Evolutionary conservation across 2,888 invertebrate genomes (phyloP).

Genomic region (Perdita meconis): DNA sequence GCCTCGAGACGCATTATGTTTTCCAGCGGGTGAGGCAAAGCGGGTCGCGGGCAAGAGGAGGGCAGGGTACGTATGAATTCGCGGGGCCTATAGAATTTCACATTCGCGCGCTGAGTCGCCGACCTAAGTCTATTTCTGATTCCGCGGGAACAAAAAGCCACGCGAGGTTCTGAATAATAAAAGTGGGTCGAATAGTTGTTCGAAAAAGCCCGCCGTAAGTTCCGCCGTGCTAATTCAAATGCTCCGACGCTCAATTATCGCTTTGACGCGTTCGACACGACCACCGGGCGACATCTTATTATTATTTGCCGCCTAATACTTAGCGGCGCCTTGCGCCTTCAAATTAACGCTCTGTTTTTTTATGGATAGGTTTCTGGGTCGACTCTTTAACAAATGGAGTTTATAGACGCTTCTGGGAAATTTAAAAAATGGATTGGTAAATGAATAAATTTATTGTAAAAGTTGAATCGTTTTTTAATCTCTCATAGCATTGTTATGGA

Average conservation of each 20-base stretch:
- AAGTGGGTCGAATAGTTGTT: slow-evolving; percentile 56
- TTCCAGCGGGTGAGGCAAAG: not conserved
- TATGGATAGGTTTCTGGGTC: too few relatives aligned
- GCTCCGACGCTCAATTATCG: slow-evolving; percentile 40
- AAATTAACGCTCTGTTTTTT: not conserved
- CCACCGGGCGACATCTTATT: slow-evolving; percentile 17
- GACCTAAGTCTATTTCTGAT: slow-evolving; percentile 49
- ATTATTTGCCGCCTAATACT: slow-evolving; percentile 8
- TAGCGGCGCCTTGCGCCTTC: not conserved
- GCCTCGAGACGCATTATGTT: slow-evolving; percentile 7
- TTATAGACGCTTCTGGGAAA: too few relatives aligned
- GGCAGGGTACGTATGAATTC: slow-evolving; percentile 51
- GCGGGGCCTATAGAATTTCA: slow-evolving; percentile 34
- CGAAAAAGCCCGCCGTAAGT: slow-evolving; percentile 5
- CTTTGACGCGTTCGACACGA: slow-evolving; percentile 25
- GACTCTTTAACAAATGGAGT: too few relatives aligned
- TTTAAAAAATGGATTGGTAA: too few relatives aligned
- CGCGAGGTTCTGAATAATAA: slow-evolving; percentile 25
- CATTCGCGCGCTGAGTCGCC: slow-evolving; percentile 29
- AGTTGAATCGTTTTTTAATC: too few relatives aligned
- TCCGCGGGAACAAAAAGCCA: slow-evolving; percentile 27
- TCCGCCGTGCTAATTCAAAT: slow-evolving; percentile 26
- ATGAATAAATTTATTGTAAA: too few relatives aligned
- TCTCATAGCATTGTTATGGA: too few relatives aligned
- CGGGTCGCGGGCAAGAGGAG: not conserved